Evolutionary conservation across 92 coral and sea anemone genomes (phyloP), one percentile per base, ranked within the genome.

Genomic region (Paragorgia papillata): DNA sequence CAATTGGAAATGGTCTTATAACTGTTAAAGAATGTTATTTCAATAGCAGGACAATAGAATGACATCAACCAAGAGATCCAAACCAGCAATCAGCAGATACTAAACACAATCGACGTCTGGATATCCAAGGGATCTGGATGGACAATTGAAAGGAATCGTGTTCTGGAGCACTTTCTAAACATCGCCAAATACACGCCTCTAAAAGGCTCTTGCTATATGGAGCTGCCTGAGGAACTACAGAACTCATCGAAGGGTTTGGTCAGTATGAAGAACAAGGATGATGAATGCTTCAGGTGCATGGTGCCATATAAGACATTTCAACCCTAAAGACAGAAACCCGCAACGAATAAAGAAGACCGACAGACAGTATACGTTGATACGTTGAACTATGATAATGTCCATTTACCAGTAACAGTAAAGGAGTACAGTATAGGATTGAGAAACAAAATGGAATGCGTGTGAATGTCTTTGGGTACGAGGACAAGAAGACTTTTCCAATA

Each of bases 381-480:
- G 6, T 61, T 82, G n/a, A 40, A 82, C 40, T 82, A 73, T 37
- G 19, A 18, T 12, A 74, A 65, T 3, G 50, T 82, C 30, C 41
- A 60, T 14, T 82, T 82, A 19, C 85, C 80, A 61, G 80, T 82
- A 9, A 40, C 24, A 18, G 21, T 1, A 0, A 82, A 73, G 28
- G 55, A 82, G 7, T 73, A 43, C 33, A 27, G 29, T n/a, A n/a
- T n/a, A 25, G 73, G 31, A 28, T 22, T 4, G 31, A 51, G 17
- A 51, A 51, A 51, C 81, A 80, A 15, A 87, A 80, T 10, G 41
- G 27, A 0, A 84, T 80, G 0, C 53, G 17, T 2, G 69, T 88
- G 0, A 62, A 62, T 32, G 84, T 81, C 1, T 88, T 84, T 20
- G 86, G 85, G 7, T 84, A 84, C 59, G 83, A 80, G 29, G 14